These are phyloP conservation scores for Lucilia cuprina DNA, from an alignment of 1,140 invertebrate species.

Conservation along the genomic window DNA sequence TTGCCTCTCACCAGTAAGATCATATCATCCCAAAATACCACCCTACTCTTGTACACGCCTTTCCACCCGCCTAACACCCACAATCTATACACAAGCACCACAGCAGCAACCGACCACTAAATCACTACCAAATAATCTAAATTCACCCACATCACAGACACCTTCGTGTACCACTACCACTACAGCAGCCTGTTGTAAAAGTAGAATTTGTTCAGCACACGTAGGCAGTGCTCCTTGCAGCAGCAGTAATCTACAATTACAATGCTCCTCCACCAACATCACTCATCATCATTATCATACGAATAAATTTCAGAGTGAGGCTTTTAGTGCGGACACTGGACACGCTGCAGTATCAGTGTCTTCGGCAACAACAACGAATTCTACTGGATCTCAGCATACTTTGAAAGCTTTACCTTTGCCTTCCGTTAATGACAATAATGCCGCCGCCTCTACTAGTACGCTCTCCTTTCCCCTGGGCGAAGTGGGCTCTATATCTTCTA, in stretches of 20 bases:
- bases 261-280: too few species aligned
- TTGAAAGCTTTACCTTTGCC: slow-evolving; percentile 18
- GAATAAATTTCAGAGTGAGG: slow-evolving; percentile 38
- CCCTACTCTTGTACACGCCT: not conserved
- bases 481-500: not conserved
- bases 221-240: slow-evolving; percentile 21
- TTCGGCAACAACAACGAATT: not conserved
- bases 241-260: slow-evolving; percentile 11
- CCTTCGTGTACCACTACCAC: slow-evolving; percentile 37
- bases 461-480: not conserved
- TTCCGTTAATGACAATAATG: not conserved
- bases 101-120: slow-evolving; percentile 42
- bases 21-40: slow-evolving; percentile 9
- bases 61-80: slow-evolving; percentile 39
- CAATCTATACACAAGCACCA: slow-evolving; percentile 50
- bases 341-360: not conserved
- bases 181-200: slow-evolving; percentile 40
- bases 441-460: not conserved
- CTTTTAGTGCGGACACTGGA: not conserved
- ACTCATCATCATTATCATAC: slow-evolving; percentile 36
- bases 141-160: slow-evolving; percentile 17
- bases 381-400: not conserved
- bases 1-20: slow-evolving; percentile 5
- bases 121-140: not conserved
- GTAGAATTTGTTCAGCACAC: slow-evolving; percentile 42